phyloP scores from a whole-genome alignment of 2,888 invertebrate genomes.

The Yponomeuta sedellus region DNA sequence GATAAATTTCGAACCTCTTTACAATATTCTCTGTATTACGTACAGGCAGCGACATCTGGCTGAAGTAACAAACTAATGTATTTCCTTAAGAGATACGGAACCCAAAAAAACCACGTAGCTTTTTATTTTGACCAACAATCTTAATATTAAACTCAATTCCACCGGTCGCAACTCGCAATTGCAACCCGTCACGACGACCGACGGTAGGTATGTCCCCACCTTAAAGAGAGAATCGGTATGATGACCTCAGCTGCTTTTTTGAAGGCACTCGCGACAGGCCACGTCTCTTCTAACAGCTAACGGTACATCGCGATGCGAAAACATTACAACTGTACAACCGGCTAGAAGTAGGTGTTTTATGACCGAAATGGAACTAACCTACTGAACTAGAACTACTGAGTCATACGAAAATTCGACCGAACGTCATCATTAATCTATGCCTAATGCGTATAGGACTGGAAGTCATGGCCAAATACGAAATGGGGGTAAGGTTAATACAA shows the following conservation, averaged over 20 bases:
- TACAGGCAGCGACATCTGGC: no score
- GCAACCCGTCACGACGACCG: no score
- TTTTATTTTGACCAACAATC: no score
- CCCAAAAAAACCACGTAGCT: no score
- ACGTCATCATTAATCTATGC: neutral
- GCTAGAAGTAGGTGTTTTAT: constrained; percentile 9
- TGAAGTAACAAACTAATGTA: no score
- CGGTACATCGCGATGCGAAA: constrained; percentile 33
- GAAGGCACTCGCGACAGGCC: constrained; percentile 22
- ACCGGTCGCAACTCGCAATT: no score
- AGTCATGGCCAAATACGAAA: no score
- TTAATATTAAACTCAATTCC: no score
- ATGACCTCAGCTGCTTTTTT: constrained; percentile 48
- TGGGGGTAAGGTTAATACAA: no score
- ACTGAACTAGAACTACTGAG: neutral
- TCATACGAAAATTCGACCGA: neutral
- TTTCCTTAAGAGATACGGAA: no score
- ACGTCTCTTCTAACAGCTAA: constrained; percentile 49
- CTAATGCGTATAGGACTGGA: neutral
- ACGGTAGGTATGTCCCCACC: neutral
- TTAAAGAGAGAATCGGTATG: constrained; percentile 34
- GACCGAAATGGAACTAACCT: constrained; percentile 1
- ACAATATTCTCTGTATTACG: no score
- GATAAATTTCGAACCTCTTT: no score
- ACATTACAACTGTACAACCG: constrained; percentile 16